phyloP scores from a whole-genome alignment of 2,113 vertebrate genomes.

The Melanotaenia duboulayi region DNA sequence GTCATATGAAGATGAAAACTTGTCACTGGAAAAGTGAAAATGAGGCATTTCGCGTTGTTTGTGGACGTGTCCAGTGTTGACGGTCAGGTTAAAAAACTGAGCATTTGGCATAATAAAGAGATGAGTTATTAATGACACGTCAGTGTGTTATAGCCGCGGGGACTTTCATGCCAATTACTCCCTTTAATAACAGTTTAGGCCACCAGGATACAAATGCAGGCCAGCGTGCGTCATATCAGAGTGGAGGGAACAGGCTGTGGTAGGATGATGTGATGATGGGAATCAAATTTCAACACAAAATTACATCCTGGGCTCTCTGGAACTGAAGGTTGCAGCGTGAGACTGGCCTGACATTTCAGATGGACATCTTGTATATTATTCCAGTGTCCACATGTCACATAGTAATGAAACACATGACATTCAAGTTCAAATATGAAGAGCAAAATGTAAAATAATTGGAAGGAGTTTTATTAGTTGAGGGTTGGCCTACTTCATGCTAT shows the following conservation, averaged over 20 bases:
- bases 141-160: not conserved
- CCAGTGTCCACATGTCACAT: slow-evolving; percentile 53
- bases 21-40: not conserved
- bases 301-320: slow-evolving; percentile 58
- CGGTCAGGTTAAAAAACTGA: not conserved
- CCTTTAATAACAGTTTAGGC: slow-evolving; percentile 28
- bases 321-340: slow-evolving; percentile 73
- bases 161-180: slow-evolving; percentile 32
- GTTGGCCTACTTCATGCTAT: slow-evolving; percentile 15
- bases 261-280: slow-evolving; percentile 57
- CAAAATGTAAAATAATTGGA: slow-evolving; percentile 53
- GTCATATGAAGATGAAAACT: too few relatives aligned
- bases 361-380: slow-evolving; percentile 71
- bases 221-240: slow-evolving; percentile 47
- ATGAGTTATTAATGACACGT: slow-evolving; percentile 9
- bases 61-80: not conserved
- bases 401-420: slow-evolving; percentile 82
- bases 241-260: slow-evolving; percentile 42
- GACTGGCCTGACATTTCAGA: slow-evolving; percentile 79
- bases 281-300: slow-evolving; percentile 72
- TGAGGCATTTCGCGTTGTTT: not conserved
- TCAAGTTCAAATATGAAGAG: slow-evolving; percentile 79
- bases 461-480: slow-evolving; percentile 22
- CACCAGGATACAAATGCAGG: slow-evolving; percentile 49
- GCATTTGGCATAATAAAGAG: not conserved